A percentile compares a stretch with the other conserved stretches of the same genome.
Conservation (phyloP, 2,888 invertebrate species). For the Eurois occulta region DNA sequence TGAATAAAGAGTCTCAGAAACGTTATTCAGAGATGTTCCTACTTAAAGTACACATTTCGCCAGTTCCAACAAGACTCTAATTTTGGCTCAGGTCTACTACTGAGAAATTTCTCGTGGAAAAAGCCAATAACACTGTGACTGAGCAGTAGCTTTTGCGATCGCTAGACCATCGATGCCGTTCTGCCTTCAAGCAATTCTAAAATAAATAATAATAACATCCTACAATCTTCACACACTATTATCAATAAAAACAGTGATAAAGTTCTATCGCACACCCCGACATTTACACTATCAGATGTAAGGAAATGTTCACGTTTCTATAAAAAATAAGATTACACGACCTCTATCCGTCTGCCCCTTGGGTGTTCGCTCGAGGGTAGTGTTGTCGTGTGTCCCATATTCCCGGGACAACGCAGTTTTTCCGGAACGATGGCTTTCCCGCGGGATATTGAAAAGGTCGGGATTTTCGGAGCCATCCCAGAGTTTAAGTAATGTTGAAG, state of each 20-base stretch:
- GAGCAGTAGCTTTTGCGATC: neutral
- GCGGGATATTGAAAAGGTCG: constrained; percentile 43
- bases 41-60: neutral
- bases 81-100: neutral
- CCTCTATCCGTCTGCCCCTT: constrained; percentile 63
- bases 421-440: constrained; percentile 52
- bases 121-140: neutral
- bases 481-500: constrained; percentile 23
- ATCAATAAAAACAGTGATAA: constrained; percentile 63
- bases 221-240: constrained; percentile 54
- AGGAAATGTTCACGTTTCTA: constrained; percentile 67
- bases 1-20: neutral
- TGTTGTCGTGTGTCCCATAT: constrained; percentile 55
- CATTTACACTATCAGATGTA: constrained; percentile 67
- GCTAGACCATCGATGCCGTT: neutral
- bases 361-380: constrained; percentile 61
- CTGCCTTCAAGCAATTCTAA: neutral
- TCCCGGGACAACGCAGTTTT: constrained; percentile 58
- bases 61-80: neutral
- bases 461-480: constrained; percentile 35
- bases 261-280: constrained; percentile 49
- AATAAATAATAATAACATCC: constrained; percentile 46
- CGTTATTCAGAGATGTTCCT: neutral
- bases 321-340: constrained; percentile 70
- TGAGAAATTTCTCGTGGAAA: neutral